These are phyloP conservation scores for Anagyrus pseudococci DNA, from an alignment of 2,888 invertebrate species.

Conservation along the genomic window DNA sequence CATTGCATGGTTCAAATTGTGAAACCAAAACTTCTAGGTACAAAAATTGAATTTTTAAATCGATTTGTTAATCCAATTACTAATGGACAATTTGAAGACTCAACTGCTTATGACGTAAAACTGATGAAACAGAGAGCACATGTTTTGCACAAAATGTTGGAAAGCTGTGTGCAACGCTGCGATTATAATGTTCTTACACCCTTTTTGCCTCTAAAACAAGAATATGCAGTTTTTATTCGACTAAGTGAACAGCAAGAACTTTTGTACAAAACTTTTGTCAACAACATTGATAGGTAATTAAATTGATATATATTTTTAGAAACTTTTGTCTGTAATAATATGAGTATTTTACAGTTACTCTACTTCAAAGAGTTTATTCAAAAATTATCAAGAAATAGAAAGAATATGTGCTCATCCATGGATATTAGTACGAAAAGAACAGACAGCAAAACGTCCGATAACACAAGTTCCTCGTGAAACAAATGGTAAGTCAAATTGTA, in stretches of 20 bases:
- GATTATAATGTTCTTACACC: slow-evolving; percentile 90
- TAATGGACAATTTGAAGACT: slow-evolving; percentile 92
- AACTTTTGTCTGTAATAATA: background rate
- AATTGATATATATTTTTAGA: background rate
- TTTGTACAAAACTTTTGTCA: slow-evolving; percentile 68
- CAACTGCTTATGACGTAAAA: slow-evolving; percentile 82
- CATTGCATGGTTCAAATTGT: slow-evolving; percentile 98
- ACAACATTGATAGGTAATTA: background rate
- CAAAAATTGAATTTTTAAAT: slow-evolving; percentile 88
- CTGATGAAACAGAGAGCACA: slow-evolving; percentile 90
- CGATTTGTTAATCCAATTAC: slow-evolving; percentile 94
- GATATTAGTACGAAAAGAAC: background rate
- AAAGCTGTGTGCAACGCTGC: slow-evolving; percentile 86
- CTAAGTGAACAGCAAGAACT: slow-evolving; percentile 80
- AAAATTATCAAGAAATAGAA: slow-evolving; percentile 21
- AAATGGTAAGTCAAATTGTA: no score
- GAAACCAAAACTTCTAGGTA: slow-evolving; percentile 88
- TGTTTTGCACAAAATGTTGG: slow-evolving; percentile 86
- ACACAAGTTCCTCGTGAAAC: no score
- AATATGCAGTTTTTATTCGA: slow-evolving; percentile 89
- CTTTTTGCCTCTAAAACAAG: slow-evolving; percentile 90
- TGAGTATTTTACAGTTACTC: background rate
- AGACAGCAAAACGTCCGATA: no score
- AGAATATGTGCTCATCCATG: slow-evolving; percentile 20
- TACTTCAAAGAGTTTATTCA: slow-evolving; percentile 5